Base-by-base conservation (phyloP, 2,797 vertebrate genomes). In the Tarsius wallacei region DNA sequence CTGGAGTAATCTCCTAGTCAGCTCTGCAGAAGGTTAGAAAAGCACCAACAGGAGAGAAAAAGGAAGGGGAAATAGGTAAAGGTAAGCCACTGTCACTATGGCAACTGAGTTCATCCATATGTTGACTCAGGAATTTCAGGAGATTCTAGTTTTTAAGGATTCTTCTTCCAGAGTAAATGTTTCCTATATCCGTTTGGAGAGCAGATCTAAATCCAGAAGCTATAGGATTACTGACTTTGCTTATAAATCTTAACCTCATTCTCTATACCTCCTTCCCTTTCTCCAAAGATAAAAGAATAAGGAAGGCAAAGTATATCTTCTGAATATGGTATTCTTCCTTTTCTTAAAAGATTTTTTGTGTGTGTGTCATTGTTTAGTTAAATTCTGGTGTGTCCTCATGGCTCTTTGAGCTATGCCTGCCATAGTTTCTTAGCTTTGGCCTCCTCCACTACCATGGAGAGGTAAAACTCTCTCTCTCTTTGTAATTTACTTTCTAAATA, bases 71-170 rank as follows among this genome's bases (percentile, higher is more conserved):
- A 5, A 42, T 0, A 4, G 71, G 84, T 1, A 0, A 24, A 90
- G 36, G 55, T 70, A 89, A 95, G 87, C 16, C 82, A 87, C 3
- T 24, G 98, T 98, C 99, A 98, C 98, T 98, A 99, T 99, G 98
- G 98, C 98, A 99, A 99, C 99, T 33, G 97, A 98, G 98, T 95
- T 98, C 94, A 98, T 98, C 98, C 98, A 98, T 98, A 97, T 14
- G 17, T 97, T 95, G 98, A 99, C 97, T 98, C 95, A 97, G 97
- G 98, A 95, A 96, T 96, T 99, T 97, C 98, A 98, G 97, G 98
- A 99, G 99, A 98, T 91, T 84, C 98, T 97, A 98, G 89, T 93
- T 55, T 94, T 42, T 71, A 21, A 94, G 24, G 22, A 76, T 96
- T 95, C 86, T 89, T 31, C 57, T 95, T 95, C 68, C 28, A 91